Percentiles rank a stretch among this genome's conserved stretches.
Evolutionary conservation across 2,797 vertebrate species (phyloP).

Genomic region (Salarias fasciatus): DNA sequence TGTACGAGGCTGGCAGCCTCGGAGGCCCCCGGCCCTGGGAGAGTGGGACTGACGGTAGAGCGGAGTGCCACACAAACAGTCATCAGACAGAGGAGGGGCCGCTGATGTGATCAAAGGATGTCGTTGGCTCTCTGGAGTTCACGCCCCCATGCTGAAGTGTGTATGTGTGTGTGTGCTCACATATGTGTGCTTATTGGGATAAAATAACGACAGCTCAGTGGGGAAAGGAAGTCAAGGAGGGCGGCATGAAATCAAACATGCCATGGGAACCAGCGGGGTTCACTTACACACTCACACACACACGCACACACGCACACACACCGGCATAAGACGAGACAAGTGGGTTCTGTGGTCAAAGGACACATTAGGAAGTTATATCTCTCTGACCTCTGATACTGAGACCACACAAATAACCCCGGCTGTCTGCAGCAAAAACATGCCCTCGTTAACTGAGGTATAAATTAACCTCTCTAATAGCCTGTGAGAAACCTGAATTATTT

Average conservation of each 20-base stretch:
- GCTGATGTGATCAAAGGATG: conserved; percentile 76
- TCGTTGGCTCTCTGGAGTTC: conserved; percentile 66
- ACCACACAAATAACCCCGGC: conserved; percentile 74
- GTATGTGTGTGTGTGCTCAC: conserved; percentile 45
- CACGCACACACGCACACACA: conserved; percentile 34
- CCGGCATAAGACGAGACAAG: conserved; percentile 57
- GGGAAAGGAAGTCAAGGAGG: conserved; percentile 68
- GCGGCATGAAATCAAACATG: conserved; percentile 71
- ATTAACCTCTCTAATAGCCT: conserved; percentile 61
- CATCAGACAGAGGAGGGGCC: conserved; percentile 64
- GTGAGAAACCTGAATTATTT: conserved; percentile 61
- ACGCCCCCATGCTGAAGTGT: conserved; percentile 64
- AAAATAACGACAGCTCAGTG: conserved; percentile 75
- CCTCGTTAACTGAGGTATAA: conserved; percentile 66
- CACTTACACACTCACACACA: conserved; percentile 36
- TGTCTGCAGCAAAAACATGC: conserved; percentile 58
- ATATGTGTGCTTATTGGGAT: conserved; percentile 66
- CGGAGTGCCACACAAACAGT: conserved; percentile 64
- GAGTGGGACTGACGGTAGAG: conserved; percentile 55
- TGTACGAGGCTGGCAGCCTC: conserved; percentile 26
- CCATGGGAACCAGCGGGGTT: conserved; percentile 68
- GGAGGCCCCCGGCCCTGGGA: conserved; percentile 36
- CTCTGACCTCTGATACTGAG: conserved; percentile 71
- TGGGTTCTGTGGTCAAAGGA: conserved; percentile 76
- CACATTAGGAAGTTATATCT: conserved; percentile 77